Conservation (phyloP, 2,113 vertebrate genomes). For the Coracopsis vasa region DNA sequence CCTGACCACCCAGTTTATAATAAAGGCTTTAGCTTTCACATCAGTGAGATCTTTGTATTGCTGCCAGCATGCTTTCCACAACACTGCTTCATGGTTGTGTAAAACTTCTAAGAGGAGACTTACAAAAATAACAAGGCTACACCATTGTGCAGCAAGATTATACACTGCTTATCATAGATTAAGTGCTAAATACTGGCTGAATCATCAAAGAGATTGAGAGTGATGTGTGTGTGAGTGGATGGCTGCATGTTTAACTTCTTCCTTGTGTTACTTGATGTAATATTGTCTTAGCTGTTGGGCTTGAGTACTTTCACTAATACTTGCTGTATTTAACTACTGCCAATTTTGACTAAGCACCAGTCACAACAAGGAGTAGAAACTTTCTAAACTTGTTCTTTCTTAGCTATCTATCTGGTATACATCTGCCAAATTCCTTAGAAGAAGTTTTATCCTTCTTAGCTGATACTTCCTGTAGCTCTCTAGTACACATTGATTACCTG, state of each 20-base stretch:
- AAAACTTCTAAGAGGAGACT: constrained; percentile 38
- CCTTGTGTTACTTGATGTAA: background rate
- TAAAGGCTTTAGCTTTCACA: constrained; percentile 55
- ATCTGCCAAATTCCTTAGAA: background rate
- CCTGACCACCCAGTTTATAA: constrained; percentile 19
- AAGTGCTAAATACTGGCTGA: constrained; percentile 5
- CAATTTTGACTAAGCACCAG: background rate
- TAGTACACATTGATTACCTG: background rate
- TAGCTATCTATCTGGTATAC: background rate
- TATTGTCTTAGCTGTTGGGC: constrained; percentile 9
- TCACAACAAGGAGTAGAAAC: background rate
- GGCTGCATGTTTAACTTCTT: constrained; percentile 3
- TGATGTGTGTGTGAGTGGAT: background rate
- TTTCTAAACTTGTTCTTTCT: background rate
- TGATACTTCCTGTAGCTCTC: background rate
- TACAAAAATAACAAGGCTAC: constrained; percentile 13
- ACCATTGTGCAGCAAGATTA: constrained; percentile 17
- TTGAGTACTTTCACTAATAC: background rate
- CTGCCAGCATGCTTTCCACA: constrained; percentile 53
- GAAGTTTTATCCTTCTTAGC: background rate
- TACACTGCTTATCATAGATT: background rate
- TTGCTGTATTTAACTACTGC: background rate
- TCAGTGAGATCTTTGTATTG: constrained; percentile 56
- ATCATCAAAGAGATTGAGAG: background rate
- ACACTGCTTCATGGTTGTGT: constrained; percentile 28